Evolutionary conservation across 2,888 invertebrate genomes (phyloP), one percentile per base, ranked within the genome.

Genomic region (Diplazon laetatorius): DNA sequence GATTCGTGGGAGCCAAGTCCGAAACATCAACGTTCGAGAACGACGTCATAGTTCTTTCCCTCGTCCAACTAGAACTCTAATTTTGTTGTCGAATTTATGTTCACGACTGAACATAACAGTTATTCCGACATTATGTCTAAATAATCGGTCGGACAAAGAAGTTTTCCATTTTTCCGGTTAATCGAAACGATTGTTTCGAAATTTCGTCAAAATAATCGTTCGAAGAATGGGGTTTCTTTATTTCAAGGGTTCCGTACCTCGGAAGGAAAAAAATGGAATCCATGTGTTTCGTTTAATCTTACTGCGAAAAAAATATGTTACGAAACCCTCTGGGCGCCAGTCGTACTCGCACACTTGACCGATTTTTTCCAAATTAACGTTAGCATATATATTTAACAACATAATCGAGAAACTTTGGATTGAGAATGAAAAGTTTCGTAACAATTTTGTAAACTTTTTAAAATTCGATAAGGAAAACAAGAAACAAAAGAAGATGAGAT

Each of bases 21-120:
- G 59, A 74, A 52, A 66, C 20, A 52, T 37, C 14, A 63, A 5
- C 14, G 18, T 22, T 6, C 30, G 37, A 62, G 9, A 10, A 46
- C 48, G 42, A 68, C 50, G 57, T 50, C 73, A 59, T 69, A 69
- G 30, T 20, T 69, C 37, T 63, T 63, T 37, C 4, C 30, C 35
- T 25, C 1, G 42, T 52, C 16, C 20, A 68, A 46, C n/a, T 16
- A 12, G 10, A 60, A 35, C 22, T 14, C 50, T 25, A 37, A 42
- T 37, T 50, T 18, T 55, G 16, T 35, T 37, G 35, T 18, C 2
- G 4, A 35, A 18, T 1, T 6, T 16, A n/a, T n/a, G n/a, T 52
- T n/a, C n/a, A 30, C 14, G 22, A n/a, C 6, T 30, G 0, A n/a
- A 37, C 8, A 18, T 22, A 46, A 57, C 44, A 14, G 16, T 66